Conservation (phyloP, 2,113 vertebrate species). For the Pelodiscus sinensis region DNA sequence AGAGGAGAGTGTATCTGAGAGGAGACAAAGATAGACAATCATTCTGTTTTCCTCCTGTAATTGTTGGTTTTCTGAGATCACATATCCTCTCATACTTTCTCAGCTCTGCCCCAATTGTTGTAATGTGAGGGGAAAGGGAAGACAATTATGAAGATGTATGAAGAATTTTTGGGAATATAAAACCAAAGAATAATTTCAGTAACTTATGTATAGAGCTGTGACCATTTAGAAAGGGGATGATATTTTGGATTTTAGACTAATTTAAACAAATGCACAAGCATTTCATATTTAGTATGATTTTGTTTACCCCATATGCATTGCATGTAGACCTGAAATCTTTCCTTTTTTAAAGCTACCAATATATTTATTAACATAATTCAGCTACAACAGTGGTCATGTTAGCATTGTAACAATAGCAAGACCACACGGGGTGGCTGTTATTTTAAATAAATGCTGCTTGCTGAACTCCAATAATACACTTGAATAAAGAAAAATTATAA, state of each 20-base stretch:
- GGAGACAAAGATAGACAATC: background rate
- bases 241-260: background rate
- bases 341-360: background rate
- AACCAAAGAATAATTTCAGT: background rate
- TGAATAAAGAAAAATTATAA: background rate
- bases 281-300: background rate
- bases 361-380: background rate
- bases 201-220: background rate
- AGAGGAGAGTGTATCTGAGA: background rate
- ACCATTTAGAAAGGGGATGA: background rate
- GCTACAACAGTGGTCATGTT: background rate
- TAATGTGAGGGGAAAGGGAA: background rate
- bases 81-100: background rate
- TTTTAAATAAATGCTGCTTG: background rate
- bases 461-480: background rate
- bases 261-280: background rate
- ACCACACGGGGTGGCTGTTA: background rate
- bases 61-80: background rate
- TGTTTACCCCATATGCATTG: background rate
- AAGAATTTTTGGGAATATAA: background rate
- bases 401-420: background rate
- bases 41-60: background rate
- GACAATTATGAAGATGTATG: background rate
- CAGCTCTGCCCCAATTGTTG: background rate
- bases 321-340: background rate